A percentile compares a stretch with the other conserved stretches of the same genome.
These are phyloP conservation scores for Melieria picta DNA, from an alignment of 2,888 invertebrate genomes.

Conservation along the genomic window DNA sequence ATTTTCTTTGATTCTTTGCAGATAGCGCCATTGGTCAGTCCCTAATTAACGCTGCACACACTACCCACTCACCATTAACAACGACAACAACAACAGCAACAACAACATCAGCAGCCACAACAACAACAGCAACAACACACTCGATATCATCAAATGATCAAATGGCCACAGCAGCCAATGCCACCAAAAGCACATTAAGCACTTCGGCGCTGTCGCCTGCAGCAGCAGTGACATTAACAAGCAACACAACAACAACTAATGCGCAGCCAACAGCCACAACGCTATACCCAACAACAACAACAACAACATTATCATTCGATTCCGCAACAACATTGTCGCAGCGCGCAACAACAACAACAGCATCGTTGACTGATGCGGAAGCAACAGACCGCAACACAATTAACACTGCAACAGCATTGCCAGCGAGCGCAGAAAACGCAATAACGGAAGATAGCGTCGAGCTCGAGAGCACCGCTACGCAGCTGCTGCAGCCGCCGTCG, in stretches of 20 bases:
- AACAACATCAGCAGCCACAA: constrained; percentile 17
- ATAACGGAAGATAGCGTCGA: constrained; percentile 11
- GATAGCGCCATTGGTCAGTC: background rate
- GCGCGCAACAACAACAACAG: background rate
- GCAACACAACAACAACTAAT: constrained; percentile 3
- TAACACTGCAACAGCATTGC: background rate
- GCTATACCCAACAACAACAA: constrained; percentile 7
- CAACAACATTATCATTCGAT: constrained; percentile 19
- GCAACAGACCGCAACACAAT: constrained; percentile 11
- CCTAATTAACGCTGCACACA: background rate
- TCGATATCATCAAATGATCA: too few relatives aligned
- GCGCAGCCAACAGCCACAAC: constrained; percentile 1
- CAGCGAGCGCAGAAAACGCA: constrained; percentile 8
- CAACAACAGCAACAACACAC: constrained; percentile 16
- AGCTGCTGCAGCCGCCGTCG: constrained; percentile 39
- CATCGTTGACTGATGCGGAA: constrained; percentile 21
- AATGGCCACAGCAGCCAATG: too few relatives aligned
- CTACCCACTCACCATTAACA: constrained; percentile 10
- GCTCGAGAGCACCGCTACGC: background rate
- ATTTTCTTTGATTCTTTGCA: too few relatives aligned
- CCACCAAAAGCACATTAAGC: too few relatives aligned
- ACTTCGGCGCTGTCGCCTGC: background rate
- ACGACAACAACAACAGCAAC: constrained; percentile 10
- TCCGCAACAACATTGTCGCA: background rate
- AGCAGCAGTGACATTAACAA: constrained; percentile 5